These are phyloP conservation scores for Netelia melanura DNA, from an alignment of 2,888 invertebrate species.

Conservation along the genomic window DNA sequence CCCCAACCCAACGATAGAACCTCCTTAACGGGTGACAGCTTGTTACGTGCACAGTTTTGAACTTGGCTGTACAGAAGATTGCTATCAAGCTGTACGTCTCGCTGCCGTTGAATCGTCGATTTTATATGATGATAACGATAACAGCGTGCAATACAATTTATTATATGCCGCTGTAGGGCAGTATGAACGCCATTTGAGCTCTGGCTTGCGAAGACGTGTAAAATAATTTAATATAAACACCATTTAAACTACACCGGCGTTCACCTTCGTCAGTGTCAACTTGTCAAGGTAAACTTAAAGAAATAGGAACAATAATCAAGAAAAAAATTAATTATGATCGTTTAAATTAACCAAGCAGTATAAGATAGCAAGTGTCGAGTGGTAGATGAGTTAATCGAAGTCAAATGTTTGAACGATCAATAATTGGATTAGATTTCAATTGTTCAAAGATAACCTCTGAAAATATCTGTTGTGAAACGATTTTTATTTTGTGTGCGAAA, in stretches of 20 bases:
- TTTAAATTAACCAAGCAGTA: conserved; percentile 1
- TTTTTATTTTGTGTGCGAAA: not conserved
- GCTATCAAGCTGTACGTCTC: not conserved
- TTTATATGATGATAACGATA: conserved; percentile 50
- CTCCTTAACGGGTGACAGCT: not conserved
- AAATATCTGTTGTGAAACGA: not conserved
- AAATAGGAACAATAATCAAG: not conserved
- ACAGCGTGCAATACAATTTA: conserved; percentile 16
- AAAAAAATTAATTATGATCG: not conserved
- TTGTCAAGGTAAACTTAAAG: conserved; percentile 31
- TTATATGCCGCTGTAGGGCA: conserved; percentile 16
- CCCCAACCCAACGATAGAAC: no score
- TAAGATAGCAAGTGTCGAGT: not conserved
- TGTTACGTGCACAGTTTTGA: conserved; percentile 21
- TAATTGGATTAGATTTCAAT: conserved; percentile 31
- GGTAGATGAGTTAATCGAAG: conserved; percentile 14
- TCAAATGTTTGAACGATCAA: not conserved
- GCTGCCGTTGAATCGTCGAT: not conserved
- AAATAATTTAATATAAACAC: not conserved
- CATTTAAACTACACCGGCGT: not conserved
- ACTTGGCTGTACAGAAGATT: conserved; percentile 25
- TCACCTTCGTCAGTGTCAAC: not conserved
- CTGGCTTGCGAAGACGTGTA: not conserved
- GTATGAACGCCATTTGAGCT: conserved; percentile 27
- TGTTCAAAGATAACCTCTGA: conserved; percentile 1